Base-by-base conservation (phyloP, 2,888 invertebrate species). In the Limnephilus rhombicus region DNA sequence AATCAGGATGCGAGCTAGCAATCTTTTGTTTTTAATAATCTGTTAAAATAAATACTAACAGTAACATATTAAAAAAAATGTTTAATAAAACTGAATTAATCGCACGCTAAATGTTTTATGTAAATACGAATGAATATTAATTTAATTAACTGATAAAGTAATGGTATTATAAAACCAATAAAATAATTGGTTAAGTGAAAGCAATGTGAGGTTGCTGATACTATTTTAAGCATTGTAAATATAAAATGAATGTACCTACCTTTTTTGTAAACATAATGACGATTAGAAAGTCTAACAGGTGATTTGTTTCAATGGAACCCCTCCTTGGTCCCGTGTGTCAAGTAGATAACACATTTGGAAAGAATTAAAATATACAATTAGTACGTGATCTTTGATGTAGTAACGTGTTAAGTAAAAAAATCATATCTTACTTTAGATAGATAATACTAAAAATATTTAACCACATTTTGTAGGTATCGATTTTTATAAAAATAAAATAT, bases 401-500 rank as follows among this genome's bases (percentile, higher is more conserved):
- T 85, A 81, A 92, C 88, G 88, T 82, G 24, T 91, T 91, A 92
- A 91, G 89, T 85, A 85, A 92, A 68, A 49, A 91, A 86, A 92
- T 91, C 91, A 92, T 92, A 92, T 92, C 92, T 86, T 92, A 92
- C 85, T 90, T 80, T 92, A 92, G 92, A 90, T 88, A 88, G 81
- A 49, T 92, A 91, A 87, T 91, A 91, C 85, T 12, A 80, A 68
- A 68, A 81, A 87, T 81, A 91, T 86, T 86, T 86, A 86, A 86
- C 86, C 86, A 86, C 86, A 86, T 45, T 86, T 86, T n/a, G 86
- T 86, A 86, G 86, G 68, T 68, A 68, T 68, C 68, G 82, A 82
- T 34, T 82, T 82, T 82, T 82, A 82, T 82, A 82, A 82, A 34
- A 82, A 4, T 82, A 82, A 82, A 82, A 31, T 82, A 34, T 82